Evolutionary conservation across 1,140 invertebrate species (phyloP), one percentile per base, ranked within the genome.

Genomic region (Drosophila orena): DNA sequence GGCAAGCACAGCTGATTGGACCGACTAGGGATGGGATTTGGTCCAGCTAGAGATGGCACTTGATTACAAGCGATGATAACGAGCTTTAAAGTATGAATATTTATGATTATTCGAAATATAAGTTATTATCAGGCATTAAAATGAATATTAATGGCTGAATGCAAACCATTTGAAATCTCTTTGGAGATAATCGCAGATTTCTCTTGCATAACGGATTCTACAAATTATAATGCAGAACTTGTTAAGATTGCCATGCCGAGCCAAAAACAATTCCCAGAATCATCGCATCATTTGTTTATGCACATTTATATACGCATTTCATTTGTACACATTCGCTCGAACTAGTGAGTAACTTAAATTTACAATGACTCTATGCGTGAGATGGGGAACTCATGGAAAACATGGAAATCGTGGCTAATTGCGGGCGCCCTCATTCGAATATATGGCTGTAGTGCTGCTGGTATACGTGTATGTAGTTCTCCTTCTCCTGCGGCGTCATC

Each of bases 401-500:
- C 40, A 56, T 3, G 50, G 46, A 38, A 44, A 59, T 46, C 40
- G 62, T 7, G 6, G n/a, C 14, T 40, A 43, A 68, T 52, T 54
- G 54, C 54, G 43, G 37, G 37, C 14, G 46, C 17, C 30, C 60
- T 85, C 65, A 92, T 79, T 92, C 91, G 77, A 96, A 96, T 93
- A 97, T 96, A 90, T 96, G 95, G 68, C 96, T 96, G 91, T 98
- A 98, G 93, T 97, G 96, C 92, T 99, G 97, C 93, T 98, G 97
- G 91, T 98, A 98, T 10, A 97, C 94, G 92, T 98, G 96, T 79
- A 98, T 98, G 92, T 99, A 99, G 30, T 96, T 95, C 91, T 98
- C 97, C 93, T 98, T 99, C 92, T 99, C 98, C 17, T 95, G 93
- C 4, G 97, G 95, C 12, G 97, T 97, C 98, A 99, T 99, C 92